Percentiles rank a stretch among this genome's conserved stretches.
These are phyloP conservation scores for Cistogaster globosa DNA, from an alignment of 2,888 invertebrate genomes.

Conservation along the genomic window DNA sequence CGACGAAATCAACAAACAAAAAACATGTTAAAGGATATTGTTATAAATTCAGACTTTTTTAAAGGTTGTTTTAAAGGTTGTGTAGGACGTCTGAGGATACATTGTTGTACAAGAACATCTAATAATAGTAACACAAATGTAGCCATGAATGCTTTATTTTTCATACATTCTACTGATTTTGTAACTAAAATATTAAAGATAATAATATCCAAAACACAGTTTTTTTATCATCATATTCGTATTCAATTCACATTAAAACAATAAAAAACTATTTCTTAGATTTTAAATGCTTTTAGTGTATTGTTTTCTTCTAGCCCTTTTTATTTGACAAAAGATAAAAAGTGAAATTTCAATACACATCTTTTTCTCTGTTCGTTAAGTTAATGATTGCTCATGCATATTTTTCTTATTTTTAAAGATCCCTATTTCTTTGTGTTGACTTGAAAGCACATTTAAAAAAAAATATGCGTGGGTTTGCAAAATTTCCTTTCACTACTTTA, in stretches of 20 bases:
- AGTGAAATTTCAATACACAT: constrained; percentile 27
- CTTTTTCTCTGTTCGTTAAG: constrained; percentile 40
- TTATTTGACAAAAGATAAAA: constrained; percentile 35
- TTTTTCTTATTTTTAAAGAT: constrained; percentile 7
- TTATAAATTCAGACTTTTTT: constrained; percentile 17
- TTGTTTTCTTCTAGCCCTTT: background rate
- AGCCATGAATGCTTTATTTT: constrained; percentile 11
- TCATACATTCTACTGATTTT: constrained; percentile 24
- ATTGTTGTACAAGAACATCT: constrained; percentile 9
- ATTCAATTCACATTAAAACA: constrained; percentile 11
- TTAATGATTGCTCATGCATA: constrained; percentile 31
- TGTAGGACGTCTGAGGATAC: constrained; percentile 18
- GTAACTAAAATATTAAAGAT: background rate
- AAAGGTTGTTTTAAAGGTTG: constrained; percentile 24
- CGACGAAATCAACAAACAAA: background rate
- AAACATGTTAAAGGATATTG: background rate
- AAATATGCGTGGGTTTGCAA: constrained; percentile 20
- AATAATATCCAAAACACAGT: constrained; percentile 2
- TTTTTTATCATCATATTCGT: constrained; percentile 12
- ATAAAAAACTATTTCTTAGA: background rate
- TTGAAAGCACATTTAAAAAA: background rate
- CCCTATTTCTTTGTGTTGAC: constrained; percentile 18
- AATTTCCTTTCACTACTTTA: background rate
- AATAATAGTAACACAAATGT: background rate
- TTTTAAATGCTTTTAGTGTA: background rate